Conservation (phyloP, 2,113 vertebrate genomes). For the Rhinopomastus cyanomelas region DNA sequence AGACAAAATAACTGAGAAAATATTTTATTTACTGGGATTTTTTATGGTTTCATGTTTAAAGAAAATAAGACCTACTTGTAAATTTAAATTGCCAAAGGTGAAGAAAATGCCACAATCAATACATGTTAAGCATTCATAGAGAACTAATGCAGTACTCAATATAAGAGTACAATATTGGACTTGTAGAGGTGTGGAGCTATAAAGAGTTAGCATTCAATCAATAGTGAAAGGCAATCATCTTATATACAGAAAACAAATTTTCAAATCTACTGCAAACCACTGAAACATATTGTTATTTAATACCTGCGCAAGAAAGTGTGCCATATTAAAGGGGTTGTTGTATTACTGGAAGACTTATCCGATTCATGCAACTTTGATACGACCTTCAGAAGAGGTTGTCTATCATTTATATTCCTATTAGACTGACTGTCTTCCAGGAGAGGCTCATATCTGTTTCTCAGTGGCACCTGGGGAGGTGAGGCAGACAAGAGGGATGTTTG, state of each 20-base stretch:
- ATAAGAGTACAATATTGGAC: not conserved
- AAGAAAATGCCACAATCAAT: not conserved
- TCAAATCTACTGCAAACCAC: too few species aligned
- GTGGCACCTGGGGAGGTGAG: too few species aligned
- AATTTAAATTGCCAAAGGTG: not conserved
- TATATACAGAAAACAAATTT: not conserved
- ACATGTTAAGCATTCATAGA: not conserved
- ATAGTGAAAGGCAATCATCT: not conserved
- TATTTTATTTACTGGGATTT: not conserved
- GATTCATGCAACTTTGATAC: too few species aligned
- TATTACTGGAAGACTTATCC: too few species aligned
- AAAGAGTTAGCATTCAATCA: not conserved
- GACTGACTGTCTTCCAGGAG: too few species aligned
- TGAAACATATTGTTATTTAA: too few species aligned
- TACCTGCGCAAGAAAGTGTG: too few species aligned
- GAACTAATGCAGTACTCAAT: not conserved
- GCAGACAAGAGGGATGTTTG: too few species aligned
- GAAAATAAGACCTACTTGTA: not conserved
- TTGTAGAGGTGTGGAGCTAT: not conserved
- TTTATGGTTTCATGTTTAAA: not conserved
- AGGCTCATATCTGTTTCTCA: too few species aligned
- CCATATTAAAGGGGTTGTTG: too few species aligned
- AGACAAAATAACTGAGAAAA: not conserved
- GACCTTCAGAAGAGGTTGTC: too few species aligned
- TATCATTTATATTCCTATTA: too few species aligned